Evolutionary conservation across 2,113 vertebrate species (phyloP).

Genomic region (Craseonycteris thonglongyai): DNA sequence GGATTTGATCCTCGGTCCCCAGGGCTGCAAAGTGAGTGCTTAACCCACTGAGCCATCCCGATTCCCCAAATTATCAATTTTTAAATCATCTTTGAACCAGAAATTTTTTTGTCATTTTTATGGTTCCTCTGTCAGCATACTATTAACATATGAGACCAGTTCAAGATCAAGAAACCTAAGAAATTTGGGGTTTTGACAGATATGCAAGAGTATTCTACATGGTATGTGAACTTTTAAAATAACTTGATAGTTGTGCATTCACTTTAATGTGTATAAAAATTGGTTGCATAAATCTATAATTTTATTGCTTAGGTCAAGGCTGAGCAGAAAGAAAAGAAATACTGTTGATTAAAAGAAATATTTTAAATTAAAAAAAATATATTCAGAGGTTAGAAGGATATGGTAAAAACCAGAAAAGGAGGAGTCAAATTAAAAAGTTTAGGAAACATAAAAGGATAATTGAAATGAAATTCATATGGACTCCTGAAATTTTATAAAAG

Average conservation of each 20-base stretch:
- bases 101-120: background rate
- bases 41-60: too few relatives aligned
- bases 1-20: too few relatives aligned
- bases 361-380: background rate
- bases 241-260: background rate
- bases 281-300: background rate
- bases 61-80: too few relatives aligned
- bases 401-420: background rate
- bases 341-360: background rate
- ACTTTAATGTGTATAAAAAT: background rate
- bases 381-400: background rate
- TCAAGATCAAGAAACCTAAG: background rate
- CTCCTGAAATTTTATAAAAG: background rate
- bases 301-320: constrained; percentile 2
- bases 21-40: too few relatives aligned
- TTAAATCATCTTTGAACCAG: background rate
- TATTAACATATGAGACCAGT: background rate
- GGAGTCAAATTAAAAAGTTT: background rate
- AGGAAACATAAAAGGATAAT: background rate
- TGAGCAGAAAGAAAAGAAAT: background rate
- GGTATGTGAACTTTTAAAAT: background rate
- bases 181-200: background rate
- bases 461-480: background rate
- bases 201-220: background rate
- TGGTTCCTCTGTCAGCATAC: background rate